Evolutionary conservation across 1,140 invertebrate species (phyloP), one percentile per base, ranked within the genome.

Genomic region (Laupala kohalensis): DNA sequence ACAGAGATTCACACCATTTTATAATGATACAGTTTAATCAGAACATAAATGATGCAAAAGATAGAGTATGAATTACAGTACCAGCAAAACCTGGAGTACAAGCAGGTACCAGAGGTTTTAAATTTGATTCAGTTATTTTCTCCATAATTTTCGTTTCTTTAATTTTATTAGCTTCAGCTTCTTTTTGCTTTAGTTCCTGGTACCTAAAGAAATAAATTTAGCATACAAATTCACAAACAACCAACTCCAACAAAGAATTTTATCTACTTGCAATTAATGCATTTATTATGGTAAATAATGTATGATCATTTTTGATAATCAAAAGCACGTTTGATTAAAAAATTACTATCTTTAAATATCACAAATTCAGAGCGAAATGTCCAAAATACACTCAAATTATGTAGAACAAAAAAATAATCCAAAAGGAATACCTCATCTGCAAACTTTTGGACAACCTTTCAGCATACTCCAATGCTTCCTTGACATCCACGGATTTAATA

Each of bases 381-480:
- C n/a, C n/a, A n/a, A n/a, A n/a, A n/a, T n/a, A n/a, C n/a, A n/a
- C n/a, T n/a, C n/a, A n/a, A n/a, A n/a, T n/a, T n/a, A n/a, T 15
- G 15, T 53, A 0, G 0, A 53, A 13, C 37, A 13, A 19, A 53
- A 53, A 13, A 53, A 53, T 53, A 53, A 53, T 53, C 19, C 37
- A 13, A 9, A 53, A 53, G 19, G 37, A 53, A 53, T 13, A 53
- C 37, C 87, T 85, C 37, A 83, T 76, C 76, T 82, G 83, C n/a
- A 89, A 78, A 73, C 83, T 86, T 62, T 81, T 77, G 71, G 81
- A 82, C 62, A 87, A 77, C 69, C 80, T 77, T 74, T 85, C 84
- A 70, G 83, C 83, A n/a, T 81, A 77, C 76, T 84, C 81, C 78
- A 86, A 78, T 65, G 83, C 83, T 75, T 81, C 82, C 76, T 83